Conservation (phyloP, 2,797 vertebrate genomes). For the Gallirallus australis region DNA sequence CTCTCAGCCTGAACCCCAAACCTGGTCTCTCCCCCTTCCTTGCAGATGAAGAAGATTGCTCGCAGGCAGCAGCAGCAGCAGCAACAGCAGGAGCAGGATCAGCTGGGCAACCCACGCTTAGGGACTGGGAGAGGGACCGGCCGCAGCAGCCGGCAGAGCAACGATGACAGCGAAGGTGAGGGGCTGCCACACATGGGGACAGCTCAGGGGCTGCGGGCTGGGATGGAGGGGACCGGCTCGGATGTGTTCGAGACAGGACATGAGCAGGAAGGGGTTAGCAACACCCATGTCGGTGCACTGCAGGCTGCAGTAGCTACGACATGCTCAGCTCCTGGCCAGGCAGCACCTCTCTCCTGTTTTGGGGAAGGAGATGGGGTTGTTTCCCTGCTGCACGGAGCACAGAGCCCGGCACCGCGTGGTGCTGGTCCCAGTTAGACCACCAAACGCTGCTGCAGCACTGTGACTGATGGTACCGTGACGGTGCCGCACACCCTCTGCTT, state of each 20-base stretch:
- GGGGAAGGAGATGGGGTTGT: no score
- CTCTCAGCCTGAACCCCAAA: neutral
- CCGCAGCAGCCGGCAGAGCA: constrained; percentile 87
- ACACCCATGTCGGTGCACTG: no score
- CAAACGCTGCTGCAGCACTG: accelerated
- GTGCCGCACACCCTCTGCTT: neutral
- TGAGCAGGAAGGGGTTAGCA: accelerated
- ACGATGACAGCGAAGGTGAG: constrained; percentile 90
- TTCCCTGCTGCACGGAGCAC: no score
- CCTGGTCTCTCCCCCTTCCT: neutral
- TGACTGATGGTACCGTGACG: accelerated
- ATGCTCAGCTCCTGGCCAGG: no score
- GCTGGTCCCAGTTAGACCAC: neutral
- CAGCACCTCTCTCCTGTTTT: no score
- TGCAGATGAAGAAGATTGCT: constrained; percentile 93
- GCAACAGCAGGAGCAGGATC: constrained; percentile 90
- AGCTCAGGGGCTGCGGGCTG: neutral
- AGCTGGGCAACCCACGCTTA: constrained; percentile 84
- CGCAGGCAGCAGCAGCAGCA: constrained; percentile 87
- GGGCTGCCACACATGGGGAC: accelerated
- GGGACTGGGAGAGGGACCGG: constrained; percentile 71
- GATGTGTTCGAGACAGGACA: accelerated
- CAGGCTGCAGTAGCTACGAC: neutral
- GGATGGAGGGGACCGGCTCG: accelerated
- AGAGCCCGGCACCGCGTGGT: no score